Evolutionary conservation across 2,113 vertebrate genomes (phyloP).

Genomic region (Melanerpes formicivorus): DNA sequence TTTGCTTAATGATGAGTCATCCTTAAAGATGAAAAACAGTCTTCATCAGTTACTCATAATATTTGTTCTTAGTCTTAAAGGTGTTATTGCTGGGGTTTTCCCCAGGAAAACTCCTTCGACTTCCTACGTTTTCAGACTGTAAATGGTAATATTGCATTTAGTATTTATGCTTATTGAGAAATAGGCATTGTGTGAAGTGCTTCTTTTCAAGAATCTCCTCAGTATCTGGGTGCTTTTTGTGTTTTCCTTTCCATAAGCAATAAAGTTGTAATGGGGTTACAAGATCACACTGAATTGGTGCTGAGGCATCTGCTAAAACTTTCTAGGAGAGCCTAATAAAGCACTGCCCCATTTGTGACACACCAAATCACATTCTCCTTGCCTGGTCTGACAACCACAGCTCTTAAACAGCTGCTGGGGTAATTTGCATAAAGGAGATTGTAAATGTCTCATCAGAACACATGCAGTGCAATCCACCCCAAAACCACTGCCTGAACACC

Average conservation of each 20-base stretch:
- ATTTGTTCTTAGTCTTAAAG: neutral
- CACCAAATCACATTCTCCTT: slow-evolving; percentile 70
- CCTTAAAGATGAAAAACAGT: neutral
- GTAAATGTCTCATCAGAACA: slow-evolving; percentile 69
- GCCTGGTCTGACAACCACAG: slow-evolving; percentile 69
- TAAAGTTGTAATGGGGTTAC: slow-evolving; percentile 57
- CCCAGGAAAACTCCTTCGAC: neutral
- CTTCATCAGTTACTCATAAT: neutral
- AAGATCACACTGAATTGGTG: slow-evolving; percentile 32
- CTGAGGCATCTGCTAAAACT: slow-evolving; percentile 65
- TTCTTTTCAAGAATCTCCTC: neutral
- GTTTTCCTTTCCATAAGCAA: slow-evolving; percentile 18
- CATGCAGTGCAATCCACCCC: slow-evolving; percentile 66
- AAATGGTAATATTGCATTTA: neutral
- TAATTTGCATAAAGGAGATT: slow-evolving; percentile 73
- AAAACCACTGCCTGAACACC: slow-evolving; percentile 71
- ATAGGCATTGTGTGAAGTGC: slow-evolving; percentile 12
- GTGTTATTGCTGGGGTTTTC: neutral
- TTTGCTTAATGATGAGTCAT: neutral
- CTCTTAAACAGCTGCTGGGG: slow-evolving; percentile 71
- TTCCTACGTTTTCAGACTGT: neutral
- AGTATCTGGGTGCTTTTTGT: slow-evolving; percentile 39
- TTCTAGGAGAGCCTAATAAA: slow-evolving; percentile 64
- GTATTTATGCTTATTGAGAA: slow-evolving; percentile 47
- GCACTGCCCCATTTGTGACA: slow-evolving; percentile 72